phyloP scores from a whole-genome alignment of 1,140 invertebrate species.

The Octopus sinensis region DNA sequence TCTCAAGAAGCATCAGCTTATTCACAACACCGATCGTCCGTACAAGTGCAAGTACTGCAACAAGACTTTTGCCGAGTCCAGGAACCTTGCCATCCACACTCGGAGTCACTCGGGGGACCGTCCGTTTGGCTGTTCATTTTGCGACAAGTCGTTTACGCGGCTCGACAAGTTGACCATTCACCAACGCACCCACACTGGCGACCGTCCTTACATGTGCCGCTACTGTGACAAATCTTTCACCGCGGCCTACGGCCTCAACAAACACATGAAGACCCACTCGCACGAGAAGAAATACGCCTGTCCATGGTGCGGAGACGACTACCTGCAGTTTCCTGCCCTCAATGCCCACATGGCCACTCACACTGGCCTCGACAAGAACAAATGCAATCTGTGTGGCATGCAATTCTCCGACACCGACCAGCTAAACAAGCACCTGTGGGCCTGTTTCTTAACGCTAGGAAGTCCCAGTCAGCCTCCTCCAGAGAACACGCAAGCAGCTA shows the following conservation, averaged over 20 bases:
- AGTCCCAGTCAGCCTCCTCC: background rate
- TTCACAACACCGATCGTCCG: constrained; percentile 55
- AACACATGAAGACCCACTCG: background rate
- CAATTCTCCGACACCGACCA: background rate
- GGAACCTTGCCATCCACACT: constrained; percentile 67
- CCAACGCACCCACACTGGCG: constrained; percentile 74
- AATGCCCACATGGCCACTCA: constrained; percentile 11
- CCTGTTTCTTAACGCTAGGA: background rate
- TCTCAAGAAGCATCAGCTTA: constrained; percentile 26
- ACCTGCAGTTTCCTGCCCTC: background rate
- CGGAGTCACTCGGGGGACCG: constrained; percentile 92
- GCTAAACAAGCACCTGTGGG: background rate
- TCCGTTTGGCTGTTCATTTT: constrained; percentile 86
- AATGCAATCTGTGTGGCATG: background rate
- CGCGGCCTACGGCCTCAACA: background rate
- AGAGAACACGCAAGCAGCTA: background rate
- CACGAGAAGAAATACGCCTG: constrained; percentile 15
- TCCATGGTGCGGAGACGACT: background rate
- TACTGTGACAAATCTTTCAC: constrained; percentile 7
- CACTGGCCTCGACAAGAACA: constrained; percentile 78
- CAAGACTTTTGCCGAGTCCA: constrained; percentile 20
- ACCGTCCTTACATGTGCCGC: constrained; percentile 47
- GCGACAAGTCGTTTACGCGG: constrained; percentile 82
- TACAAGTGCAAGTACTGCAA: constrained; percentile 71
- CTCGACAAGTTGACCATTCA: constrained; percentile 75